phyloP scores from a whole-genome alignment of 2,888 invertebrate species.

The Agrochola litura region DNA sequence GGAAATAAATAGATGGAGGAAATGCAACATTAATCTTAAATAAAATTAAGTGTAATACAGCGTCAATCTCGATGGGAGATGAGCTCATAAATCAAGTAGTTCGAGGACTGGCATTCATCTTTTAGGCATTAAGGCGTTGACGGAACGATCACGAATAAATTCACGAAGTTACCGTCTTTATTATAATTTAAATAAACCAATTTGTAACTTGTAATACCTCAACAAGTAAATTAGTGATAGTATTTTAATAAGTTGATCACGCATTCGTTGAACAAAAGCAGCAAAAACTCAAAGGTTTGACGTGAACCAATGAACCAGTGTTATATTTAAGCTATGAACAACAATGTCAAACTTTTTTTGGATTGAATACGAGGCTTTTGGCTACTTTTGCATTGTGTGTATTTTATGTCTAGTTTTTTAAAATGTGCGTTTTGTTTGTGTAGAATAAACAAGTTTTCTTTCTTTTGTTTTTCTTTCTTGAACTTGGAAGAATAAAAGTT shows the following conservation, averaged over 20 bases:
- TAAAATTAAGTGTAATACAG: conserved; percentile 57
- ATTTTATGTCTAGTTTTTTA: no score
- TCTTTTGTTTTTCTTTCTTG: no score
- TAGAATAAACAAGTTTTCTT: no score
- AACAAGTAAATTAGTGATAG: background rate
- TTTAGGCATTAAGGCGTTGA: conserved; percentile 66
- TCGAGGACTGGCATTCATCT: conserved; percentile 71
- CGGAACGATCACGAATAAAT: conserved; percentile 38
- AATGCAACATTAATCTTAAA: conserved; percentile 60
- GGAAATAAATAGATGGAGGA: conserved; percentile 55
- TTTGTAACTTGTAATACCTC: background rate
- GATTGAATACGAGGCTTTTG: no score
- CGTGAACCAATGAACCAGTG: no score
- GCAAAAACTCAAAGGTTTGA: background rate
- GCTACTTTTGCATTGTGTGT: no score
- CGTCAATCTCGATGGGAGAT: conserved; percentile 65
- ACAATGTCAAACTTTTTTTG: no score
- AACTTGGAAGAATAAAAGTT: no score
- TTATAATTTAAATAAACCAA: conserved; percentile 1
- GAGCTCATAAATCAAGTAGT: conserved; percentile 74
- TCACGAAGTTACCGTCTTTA: conserved; percentile 16
- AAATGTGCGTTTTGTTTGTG: no score
- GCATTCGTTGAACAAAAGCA: background rate
- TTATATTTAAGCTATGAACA: no score
- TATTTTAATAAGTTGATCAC: background rate